Conservation (phyloP, 2,113 vertebrate species). For the Anhinga anhinga region DNA sequence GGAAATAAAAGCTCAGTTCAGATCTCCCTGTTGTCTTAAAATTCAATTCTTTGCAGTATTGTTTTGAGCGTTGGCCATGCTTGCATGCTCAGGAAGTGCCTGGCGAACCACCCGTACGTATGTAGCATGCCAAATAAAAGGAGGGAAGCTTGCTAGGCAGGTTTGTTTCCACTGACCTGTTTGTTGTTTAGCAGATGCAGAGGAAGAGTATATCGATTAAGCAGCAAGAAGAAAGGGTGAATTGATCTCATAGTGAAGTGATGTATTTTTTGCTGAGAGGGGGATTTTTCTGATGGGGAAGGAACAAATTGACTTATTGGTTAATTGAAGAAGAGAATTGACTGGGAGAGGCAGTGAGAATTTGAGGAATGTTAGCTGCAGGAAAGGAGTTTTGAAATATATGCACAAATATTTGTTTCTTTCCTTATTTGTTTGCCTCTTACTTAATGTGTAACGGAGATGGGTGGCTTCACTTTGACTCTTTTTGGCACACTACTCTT, state of each 20-base stretch:
- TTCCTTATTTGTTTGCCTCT: not conserved
- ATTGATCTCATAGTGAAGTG: slow-evolving; percentile 39
- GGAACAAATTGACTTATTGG: slow-evolving; percentile 43
- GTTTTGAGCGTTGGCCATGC: fast-evolving
- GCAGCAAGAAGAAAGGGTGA: not conserved
- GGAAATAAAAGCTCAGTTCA: not conserved
- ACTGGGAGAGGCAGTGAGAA: not conserved
- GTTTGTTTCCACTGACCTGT: not conserved
- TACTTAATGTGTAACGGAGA: not conserved
- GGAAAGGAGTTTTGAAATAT: not conserved
- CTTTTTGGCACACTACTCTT: not conserved
- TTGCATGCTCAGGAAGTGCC: not conserved
- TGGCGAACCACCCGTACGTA: fast-evolving
- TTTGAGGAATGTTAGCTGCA: not conserved
- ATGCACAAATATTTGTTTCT: not conserved
- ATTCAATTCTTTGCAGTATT: not conserved
- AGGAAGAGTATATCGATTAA: not conserved
- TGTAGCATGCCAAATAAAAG: not conserved
- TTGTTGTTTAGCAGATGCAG: not conserved
- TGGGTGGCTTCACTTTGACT: not conserved
- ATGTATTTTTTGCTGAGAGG: slow-evolving; percentile 37
- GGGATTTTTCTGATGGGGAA: not conserved
- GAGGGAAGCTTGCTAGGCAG: not conserved
- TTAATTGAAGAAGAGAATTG: slow-evolving; percentile 41
- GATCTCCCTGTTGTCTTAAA: not conserved